Conservation (phyloP, 2,113 vertebrate genomes). For the Cichladusa arquata region DNA sequence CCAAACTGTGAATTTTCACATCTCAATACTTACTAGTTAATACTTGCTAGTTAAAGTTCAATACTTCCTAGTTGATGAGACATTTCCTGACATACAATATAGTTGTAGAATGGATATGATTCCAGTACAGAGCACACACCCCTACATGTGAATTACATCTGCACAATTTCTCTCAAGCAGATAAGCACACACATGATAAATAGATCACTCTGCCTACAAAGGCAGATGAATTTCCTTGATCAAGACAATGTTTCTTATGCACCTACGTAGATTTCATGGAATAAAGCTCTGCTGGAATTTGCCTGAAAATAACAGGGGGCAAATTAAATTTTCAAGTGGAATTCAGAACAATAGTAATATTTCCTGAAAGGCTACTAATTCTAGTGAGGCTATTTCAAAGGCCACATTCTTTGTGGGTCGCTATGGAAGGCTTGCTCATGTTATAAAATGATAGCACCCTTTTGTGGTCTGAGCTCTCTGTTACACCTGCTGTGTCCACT, state of each 20-base stretch:
- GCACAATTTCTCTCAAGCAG: background rate
- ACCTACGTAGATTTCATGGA: constrained; percentile 37
- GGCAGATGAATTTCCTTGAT: background rate
- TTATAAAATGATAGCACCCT: constrained; percentile 70
- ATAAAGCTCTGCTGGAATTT: constrained; percentile 66
- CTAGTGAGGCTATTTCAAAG: constrained; percentile 63
- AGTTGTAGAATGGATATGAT: background rate
- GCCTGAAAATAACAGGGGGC: constrained; percentile 70
- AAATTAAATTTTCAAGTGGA: constrained; percentile 72
- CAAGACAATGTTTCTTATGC: background rate
- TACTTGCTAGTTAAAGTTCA: background rate
- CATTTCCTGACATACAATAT: background rate
- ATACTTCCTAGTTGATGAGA: background rate
- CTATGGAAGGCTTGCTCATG: constrained; percentile 66
- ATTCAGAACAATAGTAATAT: constrained; percentile 73
- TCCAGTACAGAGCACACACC: background rate
- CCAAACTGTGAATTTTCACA: background rate
- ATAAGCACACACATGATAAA: background rate
- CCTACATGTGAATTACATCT: background rate
- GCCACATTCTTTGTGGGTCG: constrained; percentile 68
- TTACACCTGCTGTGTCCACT: constrained; percentile 65
- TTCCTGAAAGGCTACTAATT: constrained; percentile 70
- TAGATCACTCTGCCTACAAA: background rate
- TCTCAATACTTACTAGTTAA: background rate
- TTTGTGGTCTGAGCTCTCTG: constrained; percentile 45